phyloP scores from a whole-genome alignment of 2,113 vertebrate genomes.

The Mesocricetus auratus region DNA sequence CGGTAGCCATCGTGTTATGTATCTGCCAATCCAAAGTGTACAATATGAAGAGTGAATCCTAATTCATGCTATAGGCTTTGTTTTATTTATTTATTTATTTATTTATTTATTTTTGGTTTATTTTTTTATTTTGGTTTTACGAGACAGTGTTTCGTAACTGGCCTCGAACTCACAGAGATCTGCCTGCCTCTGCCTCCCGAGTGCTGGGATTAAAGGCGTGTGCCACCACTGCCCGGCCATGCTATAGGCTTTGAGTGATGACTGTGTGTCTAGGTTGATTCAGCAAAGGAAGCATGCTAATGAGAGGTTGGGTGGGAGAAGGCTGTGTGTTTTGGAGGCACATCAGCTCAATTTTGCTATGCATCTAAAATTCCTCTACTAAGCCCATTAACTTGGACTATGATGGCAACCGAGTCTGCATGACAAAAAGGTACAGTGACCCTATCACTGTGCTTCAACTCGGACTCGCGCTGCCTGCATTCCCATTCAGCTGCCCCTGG shows the following conservation, averaged over 20 bases:
- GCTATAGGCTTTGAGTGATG: background rate
- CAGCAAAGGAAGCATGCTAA: too few relatives aligned
- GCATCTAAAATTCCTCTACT: background rate
- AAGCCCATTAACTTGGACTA: background rate
- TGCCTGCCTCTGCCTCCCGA: too few relatives aligned
- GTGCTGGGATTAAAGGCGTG: too few relatives aligned
- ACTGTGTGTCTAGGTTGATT: background rate
- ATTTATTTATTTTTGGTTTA: too few relatives aligned
- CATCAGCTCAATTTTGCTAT: background rate
- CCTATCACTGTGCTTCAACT: background rate
- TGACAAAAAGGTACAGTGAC: background rate
- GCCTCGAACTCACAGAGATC: too few relatives aligned
- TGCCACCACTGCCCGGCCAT: too few relatives aligned
- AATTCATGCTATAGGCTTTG: background rate
- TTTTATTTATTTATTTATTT: too few relatives aligned
- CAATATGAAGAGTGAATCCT: background rate
- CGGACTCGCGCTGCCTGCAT: background rate
- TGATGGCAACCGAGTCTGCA: background rate
- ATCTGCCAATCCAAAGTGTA: background rate
- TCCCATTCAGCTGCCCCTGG: background rate
- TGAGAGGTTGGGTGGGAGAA: too few relatives aligned
- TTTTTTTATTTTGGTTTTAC: too few relatives aligned
- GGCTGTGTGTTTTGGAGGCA: background rate
- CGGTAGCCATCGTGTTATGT: background rate
- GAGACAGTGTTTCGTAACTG: too few relatives aligned